phyloP scores from a whole-genome alignment of 2,113 vertebrate species.

The Psittacula cyanocephala region DNA sequence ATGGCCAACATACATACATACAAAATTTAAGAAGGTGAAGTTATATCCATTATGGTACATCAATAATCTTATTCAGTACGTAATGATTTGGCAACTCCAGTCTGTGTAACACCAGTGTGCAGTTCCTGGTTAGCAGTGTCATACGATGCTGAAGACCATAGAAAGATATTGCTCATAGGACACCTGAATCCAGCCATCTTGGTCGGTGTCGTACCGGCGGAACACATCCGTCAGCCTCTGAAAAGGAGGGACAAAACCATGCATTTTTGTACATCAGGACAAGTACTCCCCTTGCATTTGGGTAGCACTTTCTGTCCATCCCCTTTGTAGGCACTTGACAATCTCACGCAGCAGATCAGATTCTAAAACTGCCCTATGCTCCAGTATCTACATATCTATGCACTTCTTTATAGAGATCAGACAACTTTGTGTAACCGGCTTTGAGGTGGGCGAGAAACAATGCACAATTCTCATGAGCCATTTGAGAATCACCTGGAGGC shows the following conservation, averaged over 20 bases:
- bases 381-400: neutral
- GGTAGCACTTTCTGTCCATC: neutral
- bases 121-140: neutral
- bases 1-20: conserved; percentile 9
- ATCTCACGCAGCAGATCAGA: neutral
- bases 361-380: neutral
- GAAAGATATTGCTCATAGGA: conserved; percentile 98
- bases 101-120: neutral
- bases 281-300: neutral
- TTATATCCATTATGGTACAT: conserved; percentile 38
- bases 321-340: neutral
- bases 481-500: neutral
- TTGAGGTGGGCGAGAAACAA: neutral
- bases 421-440: neutral
- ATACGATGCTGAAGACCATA: conserved; percentile 97
- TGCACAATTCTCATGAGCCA: neutral
- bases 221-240: conserved; percentile 97
- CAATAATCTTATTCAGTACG: neutral
- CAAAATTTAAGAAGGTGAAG: conserved; percentile 17
- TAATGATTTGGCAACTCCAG: conserved; percentile 68
- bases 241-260: neutral
- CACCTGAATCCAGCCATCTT: conserved; percentile 98
- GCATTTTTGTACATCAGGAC: fast-evolving
- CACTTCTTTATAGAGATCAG: neutral
- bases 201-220: conserved; percentile 93